Conservation (phyloP, 2,113 vertebrate genomes). For the Nibea coibor region DNA sequence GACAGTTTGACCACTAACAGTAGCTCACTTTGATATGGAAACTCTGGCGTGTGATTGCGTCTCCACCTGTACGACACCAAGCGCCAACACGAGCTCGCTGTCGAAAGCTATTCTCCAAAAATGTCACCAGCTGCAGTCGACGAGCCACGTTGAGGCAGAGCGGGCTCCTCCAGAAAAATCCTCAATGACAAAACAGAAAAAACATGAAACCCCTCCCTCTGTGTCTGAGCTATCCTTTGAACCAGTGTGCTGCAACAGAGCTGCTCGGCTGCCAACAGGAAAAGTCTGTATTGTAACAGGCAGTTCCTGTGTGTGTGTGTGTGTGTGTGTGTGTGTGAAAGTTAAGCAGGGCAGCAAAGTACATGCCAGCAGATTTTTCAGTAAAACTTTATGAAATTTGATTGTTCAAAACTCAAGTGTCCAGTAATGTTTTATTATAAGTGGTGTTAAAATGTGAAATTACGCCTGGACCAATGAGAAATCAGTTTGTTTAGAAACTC, state of each 20-base stretch:
- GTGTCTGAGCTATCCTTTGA: conserved; percentile 13
- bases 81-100: background rate
- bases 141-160: background rate
- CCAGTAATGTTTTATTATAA: conserved; percentile 1
- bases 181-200: background rate
- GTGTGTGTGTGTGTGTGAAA: background rate
- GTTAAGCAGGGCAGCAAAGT: background rate
- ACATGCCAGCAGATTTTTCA: conserved; percentile 2
- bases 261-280: conserved; percentile 45
- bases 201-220: background rate
- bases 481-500: conserved; percentile 3
- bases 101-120: conserved; percentile 1
- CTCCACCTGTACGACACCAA: conserved; percentile 14
- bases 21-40: conserved; percentile 3
- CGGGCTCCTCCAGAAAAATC: background rate
- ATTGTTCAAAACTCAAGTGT: background rate
- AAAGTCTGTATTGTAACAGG: conserved; percentile 22
- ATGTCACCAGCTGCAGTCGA: conserved; percentile 24
- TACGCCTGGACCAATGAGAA: background rate
- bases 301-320: conserved; percentile 1
- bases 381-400: background rate
- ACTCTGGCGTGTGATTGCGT: conserved; percentile 5
- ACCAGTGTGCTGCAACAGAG: conserved; percentile 36
- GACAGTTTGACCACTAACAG: background rate
- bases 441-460: background rate